Conservation (phyloP, 2,888 invertebrate genomes). For the Temnothorax rugatulus region DNA sequence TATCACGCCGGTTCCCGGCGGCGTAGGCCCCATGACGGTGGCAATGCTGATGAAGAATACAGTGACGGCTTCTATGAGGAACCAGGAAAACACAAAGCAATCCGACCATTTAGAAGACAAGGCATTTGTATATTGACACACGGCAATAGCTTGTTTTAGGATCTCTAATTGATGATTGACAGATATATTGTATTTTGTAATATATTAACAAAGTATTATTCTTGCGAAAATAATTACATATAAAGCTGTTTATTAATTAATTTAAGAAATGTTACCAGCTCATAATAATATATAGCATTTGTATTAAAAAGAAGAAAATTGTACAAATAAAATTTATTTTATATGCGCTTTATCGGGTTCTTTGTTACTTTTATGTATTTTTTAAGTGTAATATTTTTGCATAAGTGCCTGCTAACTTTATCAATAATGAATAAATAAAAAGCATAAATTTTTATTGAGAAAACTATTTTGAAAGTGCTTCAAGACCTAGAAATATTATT, state of each 20-base stretch:
- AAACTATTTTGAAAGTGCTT: too few relatives aligned
- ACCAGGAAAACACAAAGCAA: constrained; percentile 47
- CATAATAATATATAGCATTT: neutral
- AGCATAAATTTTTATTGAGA: too few relatives aligned
- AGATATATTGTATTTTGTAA: neutral
- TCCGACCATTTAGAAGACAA: constrained; percentile 24
- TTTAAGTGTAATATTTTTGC: neutral
- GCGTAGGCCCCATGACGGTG: constrained; percentile 98
- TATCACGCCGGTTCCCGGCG: constrained; percentile 96
- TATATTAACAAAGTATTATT: constrained; percentile 34
- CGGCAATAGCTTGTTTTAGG: neutral
- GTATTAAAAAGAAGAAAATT: neutral
- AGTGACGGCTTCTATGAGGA: constrained; percentile 89
- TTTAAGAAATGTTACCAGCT: neutral
- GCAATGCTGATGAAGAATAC: constrained; percentile 98
- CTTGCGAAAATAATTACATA: neutral
- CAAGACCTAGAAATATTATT: neutral
- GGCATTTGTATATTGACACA: neutral
- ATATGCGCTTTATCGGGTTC: neutral
- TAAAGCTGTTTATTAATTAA: constrained; percentile 6
- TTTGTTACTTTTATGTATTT: neutral
- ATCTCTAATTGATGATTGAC: neutral
- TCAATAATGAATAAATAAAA: too few relatives aligned
- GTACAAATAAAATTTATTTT: constrained; percentile 2
- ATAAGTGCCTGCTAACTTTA: too few relatives aligned